Percentiles rank a stretch among this genome's conserved stretches.
phyloP scores from a whole-genome alignment of 1,140 invertebrate species.

The Bombyx mori region ASM3026992v2 NC_085123.1:4056501-4057000 shows the following conservation, averaged over 20 bases:
- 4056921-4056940: slow-evolving; percentile 64
- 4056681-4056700: too few relatives aligned
- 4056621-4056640: too few relatives aligned
- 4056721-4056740: not conserved
- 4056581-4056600: too few relatives aligned
- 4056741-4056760: not conserved
- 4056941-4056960: slow-evolving; percentile 56
- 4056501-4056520: too few relatives aligned
- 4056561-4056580: not conserved
- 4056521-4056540: too few relatives aligned
- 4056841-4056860: slow-evolving; percentile 34
- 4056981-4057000: slow-evolving; percentile 13
- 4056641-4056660: too few relatives aligned
- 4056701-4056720: not conserved
- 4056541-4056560: not conserved
- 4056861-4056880: slow-evolving; percentile 43
- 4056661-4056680: too few relatives aligned
- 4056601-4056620: too few relatives aligned
- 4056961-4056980: slow-evolving; percentile 20
- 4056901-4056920: slow-evolving; percentile 65
- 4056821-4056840: slow-evolving; percentile 37
- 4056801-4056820: slow-evolving; percentile 11
- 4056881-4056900: slow-evolving; percentile 53
- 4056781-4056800: not conserved
- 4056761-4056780: not conserved